Base-by-base conservation (phyloP, 1,140 invertebrate species). In the Harpegnathos saltator region DNA sequence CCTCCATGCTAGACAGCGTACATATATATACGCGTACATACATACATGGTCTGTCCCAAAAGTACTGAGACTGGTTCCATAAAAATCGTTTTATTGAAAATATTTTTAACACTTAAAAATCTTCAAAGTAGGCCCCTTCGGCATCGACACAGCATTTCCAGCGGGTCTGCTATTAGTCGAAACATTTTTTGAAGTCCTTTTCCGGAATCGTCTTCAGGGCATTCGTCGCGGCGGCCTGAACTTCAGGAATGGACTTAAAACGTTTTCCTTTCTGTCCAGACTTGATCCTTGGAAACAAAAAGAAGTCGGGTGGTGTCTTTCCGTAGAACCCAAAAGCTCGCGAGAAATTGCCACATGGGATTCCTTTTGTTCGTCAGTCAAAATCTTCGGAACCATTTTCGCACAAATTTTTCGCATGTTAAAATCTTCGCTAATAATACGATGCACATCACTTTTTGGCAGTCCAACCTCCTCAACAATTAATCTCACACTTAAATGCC, bases 21-120 rank as follows among this genome's bases (percentile, higher is more conserved):
- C 2, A 7, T 33, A 7, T 78, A 17, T 48, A 22, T 15, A 54
- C 15, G 50, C 22, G 11, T 33, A 52, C 52, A n/a, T 19, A 33
- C 52, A 29, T 69, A 78, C 33, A 78, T 22, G 38, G 63, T 19
- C 44, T 33, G 33, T 33, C 33, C 33, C 33, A 3, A 33, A 33
- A 33, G 33, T 33, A 33, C 1, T 33, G 33, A 33, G 33, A 33
- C 1, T 33, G 33, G 7, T 33, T 33, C 1, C 1, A 33, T 1
- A 33, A 33, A 33, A 33, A 33, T 33, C 7, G 1, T 1, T 33
- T 33, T 33, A 33, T 33, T 33, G 7, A 33, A 3, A 33, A 33
- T 33, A 56, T 3, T 3, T n/a, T 56, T 5, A 56, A 56, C 3
- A n/a, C 1, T 17, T n/a, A 3, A n/a, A n/a, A 56, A 56, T 56